Base-by-base conservation (phyloP, 2,797 vertebrate genomes). In the Sebastes hubbsi region DNA sequence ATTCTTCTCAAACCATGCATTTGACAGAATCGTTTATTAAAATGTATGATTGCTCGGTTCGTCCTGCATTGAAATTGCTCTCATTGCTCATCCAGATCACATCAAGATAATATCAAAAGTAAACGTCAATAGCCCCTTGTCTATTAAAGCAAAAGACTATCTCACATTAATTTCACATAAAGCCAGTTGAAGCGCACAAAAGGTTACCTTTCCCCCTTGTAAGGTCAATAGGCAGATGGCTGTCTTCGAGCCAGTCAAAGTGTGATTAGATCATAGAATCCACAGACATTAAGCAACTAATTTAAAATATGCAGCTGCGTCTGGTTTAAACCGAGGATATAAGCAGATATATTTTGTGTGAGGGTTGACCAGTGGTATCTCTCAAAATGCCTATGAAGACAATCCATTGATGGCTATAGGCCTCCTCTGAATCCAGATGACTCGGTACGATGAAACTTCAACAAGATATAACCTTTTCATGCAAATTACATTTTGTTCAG, bases 11-110 rank as follows among this genome's bases (percentile, higher is more conserved):
- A 92, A 92, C 90, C 85, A 89, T 75, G 85, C 88, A 86, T 92
- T 84, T 94, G 93, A 94, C 93, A 95, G 93, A 90, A 88, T 87
- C 74, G 58, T 89, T 90, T 90, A 93, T 94, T 93, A 92, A 93
- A 95, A 95, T 91, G 75, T 90, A 92, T 87, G 89, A 91, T 91
- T 91, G 89, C 87, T 87, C 42, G 52, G 82, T 91, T 89, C 34
- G 56, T 93, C 78, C 90, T 79, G 81, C 80, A 87, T 89, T 88
- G 76, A 86, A 94, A 94, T 92, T 72, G 88, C 76, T 87, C 81
- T 85, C 88, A 89, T 94, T 91, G 81, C 88, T 93, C 92, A 92
- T 88, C 83, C 82, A 75, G 90, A 91, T 92, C 84, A 86, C 80
- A 91, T 91, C 87, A 90, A 80, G 75, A 87, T 87, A 84, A 90